Conservation (phyloP, 2,888 invertebrate species). For the Panzeria rudis region DNA sequence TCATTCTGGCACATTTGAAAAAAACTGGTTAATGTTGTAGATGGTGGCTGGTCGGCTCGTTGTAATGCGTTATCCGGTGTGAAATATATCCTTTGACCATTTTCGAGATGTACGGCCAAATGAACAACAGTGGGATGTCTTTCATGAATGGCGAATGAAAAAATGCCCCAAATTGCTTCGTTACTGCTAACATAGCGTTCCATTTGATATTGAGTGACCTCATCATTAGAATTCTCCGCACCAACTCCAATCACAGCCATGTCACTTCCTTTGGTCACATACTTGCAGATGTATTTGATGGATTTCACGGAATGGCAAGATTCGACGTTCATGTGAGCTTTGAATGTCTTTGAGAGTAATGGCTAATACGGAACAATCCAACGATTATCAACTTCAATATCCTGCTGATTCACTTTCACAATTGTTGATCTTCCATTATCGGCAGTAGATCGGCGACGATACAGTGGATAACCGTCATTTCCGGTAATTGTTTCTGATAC, state of each 20-base stretch:
- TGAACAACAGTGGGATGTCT: constrained; percentile 55
- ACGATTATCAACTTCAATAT: not conserved
- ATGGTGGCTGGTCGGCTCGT: not conserved
- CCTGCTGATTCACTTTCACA: not conserved
- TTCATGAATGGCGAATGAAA: constrained; percentile 28
- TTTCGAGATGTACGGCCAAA: constrained; percentile 74
- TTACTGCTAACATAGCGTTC: constrained; percentile 21
- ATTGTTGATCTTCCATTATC: not conserved
- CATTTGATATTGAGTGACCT: not conserved
- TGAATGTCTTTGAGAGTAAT: no score
- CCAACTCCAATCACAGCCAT: constrained; percentile 5
- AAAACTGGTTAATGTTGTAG: not conserved
- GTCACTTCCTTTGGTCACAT: not conserved
- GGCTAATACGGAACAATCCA: no score
- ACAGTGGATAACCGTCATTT: not conserved
- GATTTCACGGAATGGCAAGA: not conserved
- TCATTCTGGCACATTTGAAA: not conserved
- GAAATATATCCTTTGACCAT: constrained; percentile 78
- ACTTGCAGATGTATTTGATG: not conserved
- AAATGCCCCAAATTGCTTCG: constrained; percentile 30
- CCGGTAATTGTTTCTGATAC: not conserved
- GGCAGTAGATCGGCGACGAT: not conserved
- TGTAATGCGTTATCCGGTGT: constrained; percentile 60
- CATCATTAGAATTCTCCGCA: not conserved
- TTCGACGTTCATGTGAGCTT: not conserved